Base-by-base conservation (phyloP, 2,888 invertebrate genomes). In the Cremastinae sp. region DNA sequence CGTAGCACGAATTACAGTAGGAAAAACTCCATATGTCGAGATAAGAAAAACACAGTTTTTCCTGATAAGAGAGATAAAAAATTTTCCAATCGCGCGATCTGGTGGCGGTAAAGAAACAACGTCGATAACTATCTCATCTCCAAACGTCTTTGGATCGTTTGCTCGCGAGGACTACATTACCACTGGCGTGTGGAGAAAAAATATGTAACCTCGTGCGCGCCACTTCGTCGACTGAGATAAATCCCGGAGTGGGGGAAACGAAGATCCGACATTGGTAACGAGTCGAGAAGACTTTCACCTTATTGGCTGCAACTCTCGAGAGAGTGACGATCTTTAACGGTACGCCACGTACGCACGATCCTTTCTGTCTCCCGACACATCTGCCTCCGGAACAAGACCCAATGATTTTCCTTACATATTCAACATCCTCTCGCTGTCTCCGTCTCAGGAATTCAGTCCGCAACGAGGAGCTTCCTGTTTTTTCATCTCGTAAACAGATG, bases 401-500 rank as follows among this genome's bases (percentile, higher is more conserved):
- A 28, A 14, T 35, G 18, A 14, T 43, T 39, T 55, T 45, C 9
- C 20, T 35, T 9, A 10, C 47, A 28, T 39, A 41, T 41, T n/a
- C 18, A 20, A 1, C 20, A 9, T 66, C 16, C 45, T 35, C 35
- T 10, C 39, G 59, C 22, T 43, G 43, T 53, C 20, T 56, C 56
- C 14, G 43, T 55, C 37, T 41, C 58, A 37, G 47, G 41, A 47
- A 64, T 53, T 58, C 83, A 62, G 78, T 78, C 8, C 28, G 22
- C 59, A 87, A 88, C 82, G 82, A 85, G 86, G 79, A 80, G 80
- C 82, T 88, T 88, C 88, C 88, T 87, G 87, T 43, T 41, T 82
- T 78, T 79, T 61, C 82, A 80, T 81, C 80, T 84, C 84, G 77
- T 78, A 68, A 72, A 78, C 84, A 82, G 79, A 82, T 82, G 80